These are phyloP conservation scores for Trichonephila clavata DNA, from an alignment of 1,140 invertebrate genomes.

Conservation along the genomic window DNA sequence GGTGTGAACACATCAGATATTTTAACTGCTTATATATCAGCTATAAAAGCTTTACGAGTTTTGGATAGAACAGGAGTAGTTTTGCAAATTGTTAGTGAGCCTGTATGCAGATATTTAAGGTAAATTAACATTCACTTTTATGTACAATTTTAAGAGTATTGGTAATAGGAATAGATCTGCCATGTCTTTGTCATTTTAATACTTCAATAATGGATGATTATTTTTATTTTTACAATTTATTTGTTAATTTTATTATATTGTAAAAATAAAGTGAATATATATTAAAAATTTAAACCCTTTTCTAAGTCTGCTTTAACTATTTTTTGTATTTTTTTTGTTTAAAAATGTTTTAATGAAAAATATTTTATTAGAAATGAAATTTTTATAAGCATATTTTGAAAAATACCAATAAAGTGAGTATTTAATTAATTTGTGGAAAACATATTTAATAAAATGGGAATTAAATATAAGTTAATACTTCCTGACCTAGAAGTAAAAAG, in stretches of 20 bases:
- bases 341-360: no score
- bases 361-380: no score
- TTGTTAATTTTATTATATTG: not conserved
- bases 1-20: constrained; percentile 98
- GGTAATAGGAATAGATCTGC: not conserved
- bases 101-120: constrained; percentile 87
- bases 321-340: no score
- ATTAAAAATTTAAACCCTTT: no score
- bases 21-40: constrained; percentile 96
- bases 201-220: not conserved
- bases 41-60: constrained; percentile 94
- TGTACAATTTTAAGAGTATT: not conserved
- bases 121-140: constrained; percentile 25
- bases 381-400: no score
- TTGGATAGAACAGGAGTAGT: constrained; percentile 96
- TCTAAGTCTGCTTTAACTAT: no score
- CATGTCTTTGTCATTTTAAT: not conserved
- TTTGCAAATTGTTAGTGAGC: constrained; percentile 96
- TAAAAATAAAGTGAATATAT: no score
- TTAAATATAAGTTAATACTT: no score
- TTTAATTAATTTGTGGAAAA: no score
- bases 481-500: no score
- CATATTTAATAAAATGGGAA: no score
- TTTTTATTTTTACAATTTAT: not conserved
- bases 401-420: no score